These are phyloP conservation scores for Nephrotoma guestfalica DNA, from an alignment of 2,888 invertebrate genomes.

Conservation along the genomic window DNA sequence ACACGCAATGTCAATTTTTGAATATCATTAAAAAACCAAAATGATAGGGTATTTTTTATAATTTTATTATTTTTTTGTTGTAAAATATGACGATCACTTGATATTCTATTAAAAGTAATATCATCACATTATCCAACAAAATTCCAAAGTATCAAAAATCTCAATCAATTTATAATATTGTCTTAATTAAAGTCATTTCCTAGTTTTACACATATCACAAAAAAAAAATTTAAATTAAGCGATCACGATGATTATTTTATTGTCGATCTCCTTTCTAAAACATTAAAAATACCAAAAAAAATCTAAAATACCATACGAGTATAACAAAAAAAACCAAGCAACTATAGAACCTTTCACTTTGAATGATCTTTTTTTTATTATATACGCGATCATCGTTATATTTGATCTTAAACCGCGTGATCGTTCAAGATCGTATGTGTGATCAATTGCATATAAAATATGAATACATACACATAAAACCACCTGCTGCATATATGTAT, in stretches of 20 bases:
- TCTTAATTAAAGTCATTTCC: not conserved
- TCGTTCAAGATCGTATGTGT: not conserved
- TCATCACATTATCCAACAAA: not conserved
- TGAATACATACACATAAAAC: not conserved
- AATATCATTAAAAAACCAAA: not conserved
- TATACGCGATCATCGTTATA: not conserved
- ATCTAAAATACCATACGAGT: not conserved
- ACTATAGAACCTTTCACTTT: not conserved
- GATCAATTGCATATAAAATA: not conserved
- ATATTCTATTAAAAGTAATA: not conserved
- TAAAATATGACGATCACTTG: not conserved
- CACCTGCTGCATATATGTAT: not conserved
- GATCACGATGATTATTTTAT: not conserved
- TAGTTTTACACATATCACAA: not conserved
- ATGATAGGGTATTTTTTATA: not conserved
- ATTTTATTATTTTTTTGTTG: not conserved
- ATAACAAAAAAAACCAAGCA: not conserved
- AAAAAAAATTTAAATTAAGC: not conserved
- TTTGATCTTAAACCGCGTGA: not conserved
- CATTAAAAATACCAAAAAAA: not conserved
- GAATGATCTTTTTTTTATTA: not conserved
- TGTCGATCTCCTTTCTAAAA: not conserved
- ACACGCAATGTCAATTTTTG: slow-evolving; percentile 4
- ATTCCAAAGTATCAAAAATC: not conserved
- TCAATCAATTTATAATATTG: not conserved